These are phyloP conservation scores for Crotalus tigris DNA, from an alignment of 2,113 vertebrate species.

Conservation along the genomic window DNA sequence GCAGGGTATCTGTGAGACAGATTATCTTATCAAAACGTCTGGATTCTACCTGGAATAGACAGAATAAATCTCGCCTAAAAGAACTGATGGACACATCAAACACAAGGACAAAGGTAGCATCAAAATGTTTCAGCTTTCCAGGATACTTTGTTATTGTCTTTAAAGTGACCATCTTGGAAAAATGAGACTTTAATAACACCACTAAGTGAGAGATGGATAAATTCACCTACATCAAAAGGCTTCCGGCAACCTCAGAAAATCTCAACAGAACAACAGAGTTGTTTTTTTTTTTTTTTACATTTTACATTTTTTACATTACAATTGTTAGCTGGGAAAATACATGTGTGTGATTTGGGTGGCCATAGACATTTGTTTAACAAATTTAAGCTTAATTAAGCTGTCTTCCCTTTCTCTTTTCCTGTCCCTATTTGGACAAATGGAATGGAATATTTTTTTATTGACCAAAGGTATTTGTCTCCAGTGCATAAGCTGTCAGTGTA, in stretches of 20 bases:
- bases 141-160: neutral
- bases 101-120: neutral
- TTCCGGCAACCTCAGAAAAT: neutral
- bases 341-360: neutral
- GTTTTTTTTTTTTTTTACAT: no score
- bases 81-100: neutral
- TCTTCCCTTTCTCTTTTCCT: neutral
- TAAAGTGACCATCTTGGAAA: neutral
- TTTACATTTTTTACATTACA: neutral
- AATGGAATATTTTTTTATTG: no score
- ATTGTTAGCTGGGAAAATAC: neutral
- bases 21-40: neutral
- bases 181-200: neutral
- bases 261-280: neutral
- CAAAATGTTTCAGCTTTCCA: neutral
- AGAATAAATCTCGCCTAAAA: neutral
- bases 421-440: neutral
- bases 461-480: neutral
- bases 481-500: neutral
- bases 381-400: neutral
- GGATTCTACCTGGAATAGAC: neutral
- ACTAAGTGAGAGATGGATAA: neutral
- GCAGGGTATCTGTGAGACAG: neutral
- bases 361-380: neutral
- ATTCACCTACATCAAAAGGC: neutral